phyloP scores from a whole-genome alignment of 2,888 invertebrate genomes.

The Caenorhabditis zanzibari region DNA sequence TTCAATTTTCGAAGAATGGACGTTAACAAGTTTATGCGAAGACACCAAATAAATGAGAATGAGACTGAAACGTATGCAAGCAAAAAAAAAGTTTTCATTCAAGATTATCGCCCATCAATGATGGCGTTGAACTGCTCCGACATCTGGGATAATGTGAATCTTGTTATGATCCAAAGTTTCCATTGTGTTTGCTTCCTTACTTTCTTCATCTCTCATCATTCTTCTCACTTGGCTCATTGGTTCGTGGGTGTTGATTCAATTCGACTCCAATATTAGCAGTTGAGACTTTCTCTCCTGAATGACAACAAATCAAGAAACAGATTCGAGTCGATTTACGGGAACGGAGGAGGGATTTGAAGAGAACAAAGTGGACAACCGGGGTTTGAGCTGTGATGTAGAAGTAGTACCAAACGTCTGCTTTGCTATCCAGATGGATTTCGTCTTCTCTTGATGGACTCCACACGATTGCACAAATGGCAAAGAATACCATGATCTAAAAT shows the following conservation, averaged over 20 bases:
- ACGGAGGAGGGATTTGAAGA: conserved; percentile 51
- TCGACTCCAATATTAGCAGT: conserved; percentile 33
- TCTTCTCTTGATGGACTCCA: conserved; percentile 7
- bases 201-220: conserved; percentile 23
- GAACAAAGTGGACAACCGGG: conserved; percentile 36
- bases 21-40: neutral
- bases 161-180: conserved; percentile 60
- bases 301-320: conserved; percentile 58
- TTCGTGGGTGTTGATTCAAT: conserved; percentile 20
- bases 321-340: conserved; percentile 49
- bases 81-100: neutral
- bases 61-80: neutral
- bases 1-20: neutral
- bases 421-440: neutral
- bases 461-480: conserved; percentile 23
- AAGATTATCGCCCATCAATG: too few relatives aligned
- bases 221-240: conserved; percentile 42
- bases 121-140: neutral
- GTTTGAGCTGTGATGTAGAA: conserved; percentile 44
- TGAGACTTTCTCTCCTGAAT: conserved; percentile 33
- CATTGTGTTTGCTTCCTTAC: conserved; percentile 20
- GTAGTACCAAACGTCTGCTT: neutral
- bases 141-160: conserved; percentile 26
- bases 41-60: neutral
- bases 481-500: conserved; percentile 43